Percentiles rank a stretch among this genome's conserved stretches.
Evolutionary conservation across 2,888 invertebrate species (phyloP).

Genomic region (Ochropleura leucogaster): DNA sequence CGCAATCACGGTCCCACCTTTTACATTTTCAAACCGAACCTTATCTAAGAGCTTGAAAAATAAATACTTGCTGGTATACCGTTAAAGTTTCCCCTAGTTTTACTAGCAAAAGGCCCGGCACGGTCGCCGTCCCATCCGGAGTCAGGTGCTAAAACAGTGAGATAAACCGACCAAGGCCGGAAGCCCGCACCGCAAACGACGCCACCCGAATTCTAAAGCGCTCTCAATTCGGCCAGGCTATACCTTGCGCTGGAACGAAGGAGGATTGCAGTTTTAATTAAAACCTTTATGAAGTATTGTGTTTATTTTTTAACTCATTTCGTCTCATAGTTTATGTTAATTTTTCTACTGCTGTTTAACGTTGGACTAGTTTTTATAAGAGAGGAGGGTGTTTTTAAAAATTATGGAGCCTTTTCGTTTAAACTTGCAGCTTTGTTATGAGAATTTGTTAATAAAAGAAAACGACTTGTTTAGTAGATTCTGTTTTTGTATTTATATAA

Average conservation of each 20-base stretch:
- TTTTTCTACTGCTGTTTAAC: slow-evolving; percentile 44
- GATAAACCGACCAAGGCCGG: slow-evolving; percentile 72
- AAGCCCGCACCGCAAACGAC: slow-evolving; percentile 50
- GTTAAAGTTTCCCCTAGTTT: slow-evolving; percentile 69
- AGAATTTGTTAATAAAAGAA: slow-evolving; percentile 6
- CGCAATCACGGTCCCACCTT: slow-evolving; percentile 36
- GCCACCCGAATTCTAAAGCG: slow-evolving; percentile 45
- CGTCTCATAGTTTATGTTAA: slow-evolving; percentile 55
- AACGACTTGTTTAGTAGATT: background rate
- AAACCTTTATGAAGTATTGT: slow-evolving; percentile 61
- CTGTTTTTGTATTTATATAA: background rate
- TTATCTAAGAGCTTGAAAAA: slow-evolving; percentile 55
- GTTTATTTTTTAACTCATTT: slow-evolving; percentile 60
- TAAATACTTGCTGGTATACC: slow-evolving; percentile 60
- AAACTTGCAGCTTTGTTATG: background rate
- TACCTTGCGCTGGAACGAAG: slow-evolving; percentile 50
- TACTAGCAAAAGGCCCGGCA: slow-evolving; percentile 55
- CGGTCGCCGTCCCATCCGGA: slow-evolving; percentile 68
- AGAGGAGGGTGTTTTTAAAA: slow-evolving; percentile 19
- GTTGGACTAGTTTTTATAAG: slow-evolving; percentile 31
- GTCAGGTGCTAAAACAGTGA: slow-evolving; percentile 77
- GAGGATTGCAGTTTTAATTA: slow-evolving; percentile 61
- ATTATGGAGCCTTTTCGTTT: slow-evolving; percentile 3
- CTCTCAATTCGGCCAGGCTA: slow-evolving; percentile 48
- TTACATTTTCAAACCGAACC: slow-evolving; percentile 46